These are phyloP conservation scores for Tetranychus truncatus DNA, from an alignment of 2,888 invertebrate species.

Conservation along the genomic window DNA sequence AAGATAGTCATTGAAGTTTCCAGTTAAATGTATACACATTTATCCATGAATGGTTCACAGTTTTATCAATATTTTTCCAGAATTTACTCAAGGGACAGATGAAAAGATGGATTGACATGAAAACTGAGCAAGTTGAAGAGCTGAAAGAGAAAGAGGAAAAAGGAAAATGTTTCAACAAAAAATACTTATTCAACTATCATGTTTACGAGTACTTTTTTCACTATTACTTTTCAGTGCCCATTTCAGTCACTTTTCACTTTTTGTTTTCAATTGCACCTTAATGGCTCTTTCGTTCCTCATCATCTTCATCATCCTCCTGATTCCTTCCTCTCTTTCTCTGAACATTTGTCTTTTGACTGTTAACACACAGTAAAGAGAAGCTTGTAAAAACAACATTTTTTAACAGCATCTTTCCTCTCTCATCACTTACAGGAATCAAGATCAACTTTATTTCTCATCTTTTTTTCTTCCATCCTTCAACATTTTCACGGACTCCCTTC, in stretches of 20 bases:
- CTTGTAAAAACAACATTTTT: too few species aligned
- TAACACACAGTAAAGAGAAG: too few species aligned
- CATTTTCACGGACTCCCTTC: too few species aligned
- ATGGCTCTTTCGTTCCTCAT: neutral
- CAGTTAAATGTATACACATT: too few species aligned
- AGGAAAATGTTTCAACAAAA: neutral
- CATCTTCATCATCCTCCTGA: neutral
- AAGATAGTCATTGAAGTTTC: too few species aligned
- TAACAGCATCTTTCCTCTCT: too few species aligned
- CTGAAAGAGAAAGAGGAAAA: neutral
- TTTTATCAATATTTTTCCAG: slow-evolving; percentile 1
- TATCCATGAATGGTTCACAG: neutral
- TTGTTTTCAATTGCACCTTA: neutral
- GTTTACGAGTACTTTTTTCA: neutral
- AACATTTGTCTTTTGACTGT: neutral
- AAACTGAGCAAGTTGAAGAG: neutral
- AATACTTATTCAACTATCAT: neutral
- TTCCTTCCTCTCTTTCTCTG: neutral
- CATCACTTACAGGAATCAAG: too few species aligned
- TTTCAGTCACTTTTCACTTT: neutral
- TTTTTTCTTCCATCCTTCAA: too few species aligned
- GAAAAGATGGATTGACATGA: neutral
- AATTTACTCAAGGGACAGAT: neutral
- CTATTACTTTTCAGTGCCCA: slow-evolving; percentile 1
- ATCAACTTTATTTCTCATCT: too few species aligned